Base-by-base conservation (phyloP, 1,140 invertebrate genomes). In the Bombus ignitus region DNA sequence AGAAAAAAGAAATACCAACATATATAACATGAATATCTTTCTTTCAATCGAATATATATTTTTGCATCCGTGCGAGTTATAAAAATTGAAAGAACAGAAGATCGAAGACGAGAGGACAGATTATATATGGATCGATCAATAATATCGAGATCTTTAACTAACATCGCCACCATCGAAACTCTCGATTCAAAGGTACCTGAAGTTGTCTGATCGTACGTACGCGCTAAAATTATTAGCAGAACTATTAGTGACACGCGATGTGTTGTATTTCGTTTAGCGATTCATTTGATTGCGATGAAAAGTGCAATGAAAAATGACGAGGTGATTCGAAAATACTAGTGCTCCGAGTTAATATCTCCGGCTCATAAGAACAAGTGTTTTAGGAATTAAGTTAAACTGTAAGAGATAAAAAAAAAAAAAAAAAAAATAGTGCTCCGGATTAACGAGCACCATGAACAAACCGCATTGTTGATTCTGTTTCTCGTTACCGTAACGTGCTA, bases 401-500 rank as follows among this genome's bases (percentile, higher is more conserved):
- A 72, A 74, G 32, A 66, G n/a, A 79, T 10, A 62, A 44, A 32
- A 32, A 18, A 47, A 47, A 47, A 47, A 44, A 13, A 44, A 44
- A 44, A 44, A 15, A 47, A 66, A 12, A 72, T n/a, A 70, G 59
- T 76, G 42, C 42, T 66, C 22, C 35, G 39, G n/a, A 37, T 76
- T 71, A 57, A 80, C 53, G 62, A 82, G 83, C 32, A 28, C 65
- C 32, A 70, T 18, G 65, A 68, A 59, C 18, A 72, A 75, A 83
- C 42, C 47, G 44, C 12, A 42, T 44, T 53, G 32, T 73, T 44
- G 42, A 32, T 80, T 59, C 35, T 47, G 39, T 71, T 76, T 78
- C 70, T 89, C 75, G 81, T 89, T 89, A 81, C 84, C 68, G 68
- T 78, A 75, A 75, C 53, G 86, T 71, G 78, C 80, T 83, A 70